These are phyloP conservation scores for Conchocele bisecta DNA, from an alignment of 2,888 invertebrate species.

Conservation along the genomic window DNA sequence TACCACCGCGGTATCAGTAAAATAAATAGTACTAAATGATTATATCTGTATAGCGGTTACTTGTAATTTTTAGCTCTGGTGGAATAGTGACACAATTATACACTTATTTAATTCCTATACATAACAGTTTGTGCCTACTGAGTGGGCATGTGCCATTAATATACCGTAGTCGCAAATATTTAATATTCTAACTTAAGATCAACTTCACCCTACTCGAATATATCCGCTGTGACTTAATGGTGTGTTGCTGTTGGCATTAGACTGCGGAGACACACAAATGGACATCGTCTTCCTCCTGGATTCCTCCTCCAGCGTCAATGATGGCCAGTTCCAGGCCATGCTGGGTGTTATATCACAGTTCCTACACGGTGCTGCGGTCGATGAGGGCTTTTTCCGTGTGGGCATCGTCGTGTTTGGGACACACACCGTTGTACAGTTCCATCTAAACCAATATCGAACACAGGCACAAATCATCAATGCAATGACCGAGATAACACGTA, in stretches of 20 bases:
- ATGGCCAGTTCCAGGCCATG: conserved; percentile 65
- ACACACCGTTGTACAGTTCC: conserved; percentile 61
- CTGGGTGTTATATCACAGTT: conserved; percentile 66
- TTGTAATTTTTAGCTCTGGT: too few relatives aligned
- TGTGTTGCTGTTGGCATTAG: conserved; percentile 46
- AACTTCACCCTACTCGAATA: too few relatives aligned
- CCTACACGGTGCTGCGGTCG: conserved; percentile 64
- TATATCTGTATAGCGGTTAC: too few relatives aligned
- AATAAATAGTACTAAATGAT: too few relatives aligned
- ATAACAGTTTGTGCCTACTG: too few relatives aligned
- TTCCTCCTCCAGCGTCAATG: conserved; percentile 71
- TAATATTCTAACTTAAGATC: too few relatives aligned
- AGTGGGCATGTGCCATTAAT: too few relatives aligned
- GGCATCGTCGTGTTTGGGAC: conserved; percentile 73
- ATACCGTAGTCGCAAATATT: too few relatives aligned
- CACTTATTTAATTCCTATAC: too few relatives aligned
- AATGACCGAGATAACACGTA: conserved; percentile 60
- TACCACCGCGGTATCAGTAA: too few relatives aligned
- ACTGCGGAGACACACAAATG: conserved; percentile 55
- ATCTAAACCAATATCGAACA: conserved; percentile 63
- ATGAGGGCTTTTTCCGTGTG: conserved; percentile 68
- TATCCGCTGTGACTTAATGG: too few relatives aligned
- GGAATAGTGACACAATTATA: too few relatives aligned
- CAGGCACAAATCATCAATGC: conserved; percentile 63
- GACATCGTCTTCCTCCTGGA: conserved; percentile 76